These are phyloP conservation scores for Geothlypis trichas DNA, from an alignment of 2,113 vertebrate species.

Conservation along the genomic window DNA sequence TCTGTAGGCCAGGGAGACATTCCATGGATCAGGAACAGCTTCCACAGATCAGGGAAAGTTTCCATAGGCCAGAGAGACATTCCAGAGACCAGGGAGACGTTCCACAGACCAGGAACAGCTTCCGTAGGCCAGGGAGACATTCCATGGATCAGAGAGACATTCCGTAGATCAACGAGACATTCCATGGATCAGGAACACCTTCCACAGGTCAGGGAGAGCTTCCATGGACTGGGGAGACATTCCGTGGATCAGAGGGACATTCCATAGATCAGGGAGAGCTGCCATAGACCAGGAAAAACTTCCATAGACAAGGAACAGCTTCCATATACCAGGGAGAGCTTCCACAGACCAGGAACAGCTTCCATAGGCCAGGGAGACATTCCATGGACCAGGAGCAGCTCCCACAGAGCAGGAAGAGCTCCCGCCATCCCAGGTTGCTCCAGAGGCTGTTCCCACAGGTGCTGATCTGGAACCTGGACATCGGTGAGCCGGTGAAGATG, in stretches of 20 bases:
- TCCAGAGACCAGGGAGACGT: too few relatives aligned
- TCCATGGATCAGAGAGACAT: too few relatives aligned
- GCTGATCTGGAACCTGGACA: conserved; percentile 97
- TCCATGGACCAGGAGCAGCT: rapidly evolving
- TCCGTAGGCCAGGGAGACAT: rapidly evolving
- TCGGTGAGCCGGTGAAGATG: conserved; percentile 95
- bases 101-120: rapidly evolving
- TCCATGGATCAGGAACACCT: rapidly evolving
- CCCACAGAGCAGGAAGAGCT: rapidly evolving
- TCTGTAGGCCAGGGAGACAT: rapidly evolving
- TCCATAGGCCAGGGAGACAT: too few relatives aligned
- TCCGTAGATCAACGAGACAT: rapidly evolving
- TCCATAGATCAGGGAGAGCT: background rate
- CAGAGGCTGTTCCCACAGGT: conserved; percentile 71
- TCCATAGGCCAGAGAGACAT: too few relatives aligned
- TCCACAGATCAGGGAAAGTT: too few relatives aligned
- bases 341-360: background rate
- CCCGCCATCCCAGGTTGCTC: rapidly evolving
- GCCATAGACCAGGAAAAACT: background rate
- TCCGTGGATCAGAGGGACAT: rapidly evolving
- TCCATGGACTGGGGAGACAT: too few relatives aligned
- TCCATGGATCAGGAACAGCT: too few relatives aligned
- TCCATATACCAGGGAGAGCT: background rate
- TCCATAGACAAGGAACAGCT: rapidly evolving
- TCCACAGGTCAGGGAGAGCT: too few relatives aligned